Conservation (phyloP, 2,888 invertebrate genomes). For the Brachypterus glaber region DNA sequence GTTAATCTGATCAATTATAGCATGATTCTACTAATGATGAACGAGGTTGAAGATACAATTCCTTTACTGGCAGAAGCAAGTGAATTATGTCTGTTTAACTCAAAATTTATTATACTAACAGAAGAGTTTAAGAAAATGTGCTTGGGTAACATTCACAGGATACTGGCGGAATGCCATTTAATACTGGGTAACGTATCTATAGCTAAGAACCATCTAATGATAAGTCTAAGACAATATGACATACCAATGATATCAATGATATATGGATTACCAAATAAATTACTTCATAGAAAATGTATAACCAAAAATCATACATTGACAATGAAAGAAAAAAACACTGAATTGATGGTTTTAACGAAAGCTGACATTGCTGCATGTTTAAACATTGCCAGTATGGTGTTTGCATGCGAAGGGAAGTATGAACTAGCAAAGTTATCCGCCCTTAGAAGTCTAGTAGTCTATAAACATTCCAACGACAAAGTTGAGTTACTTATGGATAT, state of each 20-base stretch:
- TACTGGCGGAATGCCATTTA: slow-evolving; percentile 24
- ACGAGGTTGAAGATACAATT: slow-evolving; percentile 31
- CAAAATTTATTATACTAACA: slow-evolving; percentile 10
- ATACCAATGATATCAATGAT: slow-evolving; percentile 24
- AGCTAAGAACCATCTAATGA: slow-evolving; percentile 24
- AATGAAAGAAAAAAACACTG: slow-evolving; percentile 1
- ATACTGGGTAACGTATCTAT: slow-evolving; percentile 19
- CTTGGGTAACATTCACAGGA: slow-evolving; percentile 24
- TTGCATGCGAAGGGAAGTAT: slow-evolving; percentile 27
- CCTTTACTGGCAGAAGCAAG: slow-evolving; percentile 15
- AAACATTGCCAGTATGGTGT: slow-evolving; percentile 23
- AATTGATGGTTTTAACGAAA: slow-evolving; percentile 7
- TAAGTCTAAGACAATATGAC: slow-evolving; percentile 27
- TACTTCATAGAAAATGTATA: slow-evolving; percentile 16
- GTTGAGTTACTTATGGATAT: slow-evolving; percentile 42
- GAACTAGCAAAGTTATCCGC: slow-evolving; percentile 27
- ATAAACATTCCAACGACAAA: slow-evolving; percentile 37
- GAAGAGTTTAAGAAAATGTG: slow-evolving; percentile 20
- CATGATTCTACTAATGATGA: slow-evolving; percentile 30
- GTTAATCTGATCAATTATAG: slow-evolving; percentile 34
- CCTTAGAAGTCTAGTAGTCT: slow-evolving; percentile 31
- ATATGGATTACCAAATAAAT: slow-evolving; percentile 13
- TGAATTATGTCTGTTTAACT: slow-evolving; percentile 13
- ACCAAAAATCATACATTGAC: background rate
- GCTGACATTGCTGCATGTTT: slow-evolving; percentile 24